These are phyloP conservation scores for Callithrix jacchus DNA, from an alignment of 2,113 vertebrate species.

Conservation along the genomic window DNA sequence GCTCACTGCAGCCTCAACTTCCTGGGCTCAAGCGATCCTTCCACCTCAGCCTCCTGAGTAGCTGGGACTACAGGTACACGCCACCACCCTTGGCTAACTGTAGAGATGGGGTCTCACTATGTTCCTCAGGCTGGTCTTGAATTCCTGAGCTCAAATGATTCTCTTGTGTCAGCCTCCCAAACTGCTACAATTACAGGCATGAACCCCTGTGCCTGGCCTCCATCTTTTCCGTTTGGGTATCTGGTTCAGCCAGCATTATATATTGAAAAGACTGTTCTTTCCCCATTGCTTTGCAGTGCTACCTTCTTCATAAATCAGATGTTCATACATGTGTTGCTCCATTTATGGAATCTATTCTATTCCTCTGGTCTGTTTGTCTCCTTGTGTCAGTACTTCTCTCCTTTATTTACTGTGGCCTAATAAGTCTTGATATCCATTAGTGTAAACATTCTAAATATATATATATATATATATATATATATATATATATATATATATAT, in stretches of 20 bases:
- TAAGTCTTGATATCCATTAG: not conserved
- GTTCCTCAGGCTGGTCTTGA: not conserved
- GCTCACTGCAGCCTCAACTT: not conserved
- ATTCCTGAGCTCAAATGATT: not conserved
- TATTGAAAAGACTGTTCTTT: not conserved
- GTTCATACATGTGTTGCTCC: not conserved
- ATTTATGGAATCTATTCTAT: not conserved
- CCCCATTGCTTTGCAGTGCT: not conserved
- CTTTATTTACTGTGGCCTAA: not conserved
- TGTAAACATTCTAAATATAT: not conserved
- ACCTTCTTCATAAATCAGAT: not conserved
- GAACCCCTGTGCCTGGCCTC: not conserved
- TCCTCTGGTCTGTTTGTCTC: not conserved
- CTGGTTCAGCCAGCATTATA: not conserved
- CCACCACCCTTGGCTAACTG: not conserved
- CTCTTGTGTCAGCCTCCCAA: not conserved
- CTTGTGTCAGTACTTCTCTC: not conserved
- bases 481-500: not conserved
- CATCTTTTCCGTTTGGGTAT: not conserved
- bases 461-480: not conserved
- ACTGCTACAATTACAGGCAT: not conserved
- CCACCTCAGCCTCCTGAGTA: not conserved
- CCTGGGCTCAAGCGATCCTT: not conserved
- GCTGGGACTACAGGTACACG: not conserved
- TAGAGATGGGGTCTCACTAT: not conserved